phyloP scores from a whole-genome alignment of 2,888 invertebrate genomes.

The Furcula furcula region DNA sequence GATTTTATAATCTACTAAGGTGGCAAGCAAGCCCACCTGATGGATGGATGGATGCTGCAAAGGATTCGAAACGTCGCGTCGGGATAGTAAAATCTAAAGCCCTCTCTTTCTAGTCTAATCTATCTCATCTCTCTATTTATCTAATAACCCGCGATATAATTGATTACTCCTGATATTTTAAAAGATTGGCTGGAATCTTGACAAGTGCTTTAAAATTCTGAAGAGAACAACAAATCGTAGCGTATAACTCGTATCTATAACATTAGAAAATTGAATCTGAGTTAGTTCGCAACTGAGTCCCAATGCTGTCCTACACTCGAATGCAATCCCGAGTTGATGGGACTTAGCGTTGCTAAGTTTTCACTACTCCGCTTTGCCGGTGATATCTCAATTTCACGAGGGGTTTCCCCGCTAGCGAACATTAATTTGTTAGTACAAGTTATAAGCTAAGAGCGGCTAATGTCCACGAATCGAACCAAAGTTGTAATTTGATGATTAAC shows the following conservation, averaged over 20 bases:
- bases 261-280: conserved; percentile 7
- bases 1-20: too few species aligned
- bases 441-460: conserved; percentile 37
- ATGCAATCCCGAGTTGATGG: conserved; percentile 54
- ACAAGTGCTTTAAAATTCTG: too few species aligned
- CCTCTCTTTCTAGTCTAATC: too few species aligned
- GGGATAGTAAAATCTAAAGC: too few species aligned
- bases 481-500: neutral
- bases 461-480: conserved; percentile 13
- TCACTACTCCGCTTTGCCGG: conserved; percentile 58
- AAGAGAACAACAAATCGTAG: too few species aligned
- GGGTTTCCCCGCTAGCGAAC: conserved; percentile 59
- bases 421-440: conserved; percentile 57
- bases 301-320: conserved; percentile 28
- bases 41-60: too few species aligned
- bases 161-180: too few species aligned
- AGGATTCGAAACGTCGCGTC: too few species aligned
- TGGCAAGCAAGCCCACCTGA: too few species aligned
- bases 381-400: conserved; percentile 67
- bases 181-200: too few species aligned
- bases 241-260: neutral
- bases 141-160: too few species aligned
- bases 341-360: conserved; percentile 77
- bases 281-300: conserved; percentile 6
- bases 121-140: too few species aligned